Base-by-base conservation (phyloP, 2,888 invertebrate genomes). In the Pseudolycoriella hygida region DNA sequence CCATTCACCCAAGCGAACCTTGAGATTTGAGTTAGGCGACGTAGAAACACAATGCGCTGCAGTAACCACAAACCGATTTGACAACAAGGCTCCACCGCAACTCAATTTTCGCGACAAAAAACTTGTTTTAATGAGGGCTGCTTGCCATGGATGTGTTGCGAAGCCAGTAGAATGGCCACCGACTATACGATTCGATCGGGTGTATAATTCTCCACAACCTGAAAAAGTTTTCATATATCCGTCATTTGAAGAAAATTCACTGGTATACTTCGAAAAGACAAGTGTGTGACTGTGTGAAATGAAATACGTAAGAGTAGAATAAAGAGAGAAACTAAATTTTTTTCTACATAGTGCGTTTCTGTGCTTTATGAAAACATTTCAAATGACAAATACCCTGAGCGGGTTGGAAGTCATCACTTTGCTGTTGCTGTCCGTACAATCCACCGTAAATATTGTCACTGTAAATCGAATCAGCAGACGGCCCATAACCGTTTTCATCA, bases 91-190 rank as follows among this genome's bases (percentile, higher is more conserved):
- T 1, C 92, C 92, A 0, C 92, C 92, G 58, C 92, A 92, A 2
- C 90, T 88, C 10, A 92, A 69, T 60, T 92, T 87, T 62, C 89
- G 86, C 52, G 84, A 80, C 15, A 92, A 70, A 57, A 90, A 90
- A 20, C 88, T 87, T 6, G 88, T 85, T 65, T 92, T 90, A 55
- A 90, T 88, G 17, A 92, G 73, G 1, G 90, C 90, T 2, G 86
- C 89, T 67, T 92, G 90, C 92, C 92, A 92, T 3, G 92, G 92
- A 67, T 90, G 89, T 10, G 86, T 84, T 2, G 86, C 92, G 57
- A 90, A 92, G 37, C 83, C 83, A 0, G 89, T 80, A 15, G 87
- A 84, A 55, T 88, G 87, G 0, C 92, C 92, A 2, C 92, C 92
- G 1, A 92, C 92, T 48, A 92, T 90, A 50, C 92, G 73, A 60